Conservation (phyloP, 2,797 vertebrate genomes). For the Rhinichthys osculus region DNA sequence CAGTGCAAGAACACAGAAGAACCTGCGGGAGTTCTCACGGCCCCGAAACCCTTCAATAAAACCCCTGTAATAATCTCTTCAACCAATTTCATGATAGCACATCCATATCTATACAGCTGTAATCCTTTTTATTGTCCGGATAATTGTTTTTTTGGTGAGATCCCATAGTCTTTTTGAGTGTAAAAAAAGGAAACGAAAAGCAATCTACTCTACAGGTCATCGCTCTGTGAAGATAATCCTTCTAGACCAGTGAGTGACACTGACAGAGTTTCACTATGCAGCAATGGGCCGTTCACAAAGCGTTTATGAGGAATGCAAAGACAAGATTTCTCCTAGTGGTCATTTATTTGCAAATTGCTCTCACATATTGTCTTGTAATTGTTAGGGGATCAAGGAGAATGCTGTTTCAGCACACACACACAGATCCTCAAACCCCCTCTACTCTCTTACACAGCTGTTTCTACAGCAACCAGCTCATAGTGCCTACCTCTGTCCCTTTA, state of each 20-base stretch:
- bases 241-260: constrained; percentile 15
- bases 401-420: constrained; percentile 52
- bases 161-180: neutral
- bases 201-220: constrained; percentile 29
- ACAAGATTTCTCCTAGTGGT: constrained; percentile 11
- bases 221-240: neutral
- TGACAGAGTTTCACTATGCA: constrained; percentile 6
- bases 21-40: neutral
- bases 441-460: constrained; percentile 51
- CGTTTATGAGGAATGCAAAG: neutral
- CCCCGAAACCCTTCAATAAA: constrained; percentile 4
- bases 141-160: constrained; percentile 34
- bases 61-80: constrained; percentile 4
- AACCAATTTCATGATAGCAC: neutral
- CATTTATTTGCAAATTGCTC: constrained; percentile 13
- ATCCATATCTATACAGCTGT: neutral
- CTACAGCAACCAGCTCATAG: constrained; percentile 47
- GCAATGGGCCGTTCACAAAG: neutral
- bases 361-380: constrained; percentile 15
- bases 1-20: constrained; percentile 8
- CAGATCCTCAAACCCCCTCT: constrained; percentile 8
- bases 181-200: constrained; percentile 27
- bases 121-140: neutral
- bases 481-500: constrained; percentile 34
- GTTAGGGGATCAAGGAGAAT: constrained; percentile 8